These are phyloP conservation scores for Anastrepha ludens DNA, from an alignment of 1,140 invertebrate genomes.

Conservation along the genomic window DNA sequence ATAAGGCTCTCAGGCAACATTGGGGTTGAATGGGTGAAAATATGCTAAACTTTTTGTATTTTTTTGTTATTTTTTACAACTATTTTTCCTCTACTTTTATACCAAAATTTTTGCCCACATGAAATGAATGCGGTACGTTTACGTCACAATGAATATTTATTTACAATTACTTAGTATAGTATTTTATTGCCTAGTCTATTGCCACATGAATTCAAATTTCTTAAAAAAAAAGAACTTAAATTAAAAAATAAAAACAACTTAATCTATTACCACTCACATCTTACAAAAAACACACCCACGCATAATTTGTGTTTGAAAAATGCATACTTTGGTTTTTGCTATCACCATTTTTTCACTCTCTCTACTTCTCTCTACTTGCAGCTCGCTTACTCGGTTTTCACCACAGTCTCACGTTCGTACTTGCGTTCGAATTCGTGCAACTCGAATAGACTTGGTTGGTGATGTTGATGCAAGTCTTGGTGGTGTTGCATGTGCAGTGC, in stretches of 20 bases:
- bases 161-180: too few relatives aligned
- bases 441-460: slow-evolving; percentile 55
- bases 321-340: slow-evolving; percentile 19
- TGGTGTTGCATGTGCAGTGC: slow-evolving; percentile 62
- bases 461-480: slow-evolving; percentile 60
- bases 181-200: background rate
- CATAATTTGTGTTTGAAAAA: background rate
- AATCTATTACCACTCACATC: background rate
- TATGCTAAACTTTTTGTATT: too few relatives aligned
- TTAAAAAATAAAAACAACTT: slow-evolving; percentile 1
- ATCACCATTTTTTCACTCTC: background rate
- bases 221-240: background rate
- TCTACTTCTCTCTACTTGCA: background rate
- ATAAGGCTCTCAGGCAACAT: too few relatives aligned
- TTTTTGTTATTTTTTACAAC: too few relatives aligned
- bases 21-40: too few relatives aligned
- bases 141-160: too few relatives aligned
- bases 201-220: background rate
- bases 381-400: slow-evolving; percentile 68
- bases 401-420: slow-evolving; percentile 68
- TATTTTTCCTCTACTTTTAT: too few relatives aligned
- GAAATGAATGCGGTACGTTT: too few relatives aligned
- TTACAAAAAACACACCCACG: too few relatives aligned
- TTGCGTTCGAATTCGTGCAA: slow-evolving; percentile 67
- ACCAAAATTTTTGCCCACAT: too few relatives aligned